Percentiles rank a stretch among this genome's conserved stretches.
Evolutionary conservation across 1,140 invertebrate genomes (phyloP).

Genomic region (Stenopsyche tienmushanensis): DNA sequence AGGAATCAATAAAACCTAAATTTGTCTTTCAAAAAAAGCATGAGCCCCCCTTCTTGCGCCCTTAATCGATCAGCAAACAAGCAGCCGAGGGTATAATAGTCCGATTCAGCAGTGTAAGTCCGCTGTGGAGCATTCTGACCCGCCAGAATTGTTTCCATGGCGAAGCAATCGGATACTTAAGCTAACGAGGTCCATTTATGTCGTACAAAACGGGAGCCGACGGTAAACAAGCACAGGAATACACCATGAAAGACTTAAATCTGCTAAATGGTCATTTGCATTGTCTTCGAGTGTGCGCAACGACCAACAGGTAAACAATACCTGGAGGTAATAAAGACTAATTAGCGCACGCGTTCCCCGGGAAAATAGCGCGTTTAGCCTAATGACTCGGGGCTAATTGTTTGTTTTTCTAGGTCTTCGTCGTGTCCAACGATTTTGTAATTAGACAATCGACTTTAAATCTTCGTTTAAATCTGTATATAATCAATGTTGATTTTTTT

Average conservation of each 20-base stretch:
- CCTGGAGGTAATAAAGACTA: conserved; percentile 9
- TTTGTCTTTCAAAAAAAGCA: too few species aligned
- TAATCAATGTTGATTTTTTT: too few species aligned
- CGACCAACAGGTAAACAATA: conserved; percentile 18
- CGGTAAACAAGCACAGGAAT: conserved; percentile 14
- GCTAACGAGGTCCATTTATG: background rate
- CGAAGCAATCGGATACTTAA: background rate
- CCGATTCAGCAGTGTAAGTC: too few species aligned
- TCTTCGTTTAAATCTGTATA: too few species aligned
- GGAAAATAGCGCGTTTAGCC: conserved; percentile 10
- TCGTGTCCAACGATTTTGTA: too few species aligned
- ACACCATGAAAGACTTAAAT: background rate
- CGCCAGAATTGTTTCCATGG: background rate
- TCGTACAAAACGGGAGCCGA: background rate
- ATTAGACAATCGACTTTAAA: too few species aligned
- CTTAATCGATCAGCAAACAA: too few species aligned
- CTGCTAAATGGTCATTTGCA: conserved; percentile 10
- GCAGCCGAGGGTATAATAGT: too few species aligned
- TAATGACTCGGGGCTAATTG: conserved; percentile 4
- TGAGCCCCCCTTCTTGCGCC: too few species aligned
- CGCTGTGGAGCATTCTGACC: too few species aligned
- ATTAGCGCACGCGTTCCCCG: conserved; percentile 9
- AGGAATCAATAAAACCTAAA: too few species aligned
- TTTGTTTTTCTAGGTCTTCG: background rate
- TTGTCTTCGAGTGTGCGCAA: conserved; percentile 12